Evolutionary conservation across 2,113 vertebrate species (phyloP), one percentile per base, ranked within the genome.

Genomic region (Gavialis gangeticus): DNA sequence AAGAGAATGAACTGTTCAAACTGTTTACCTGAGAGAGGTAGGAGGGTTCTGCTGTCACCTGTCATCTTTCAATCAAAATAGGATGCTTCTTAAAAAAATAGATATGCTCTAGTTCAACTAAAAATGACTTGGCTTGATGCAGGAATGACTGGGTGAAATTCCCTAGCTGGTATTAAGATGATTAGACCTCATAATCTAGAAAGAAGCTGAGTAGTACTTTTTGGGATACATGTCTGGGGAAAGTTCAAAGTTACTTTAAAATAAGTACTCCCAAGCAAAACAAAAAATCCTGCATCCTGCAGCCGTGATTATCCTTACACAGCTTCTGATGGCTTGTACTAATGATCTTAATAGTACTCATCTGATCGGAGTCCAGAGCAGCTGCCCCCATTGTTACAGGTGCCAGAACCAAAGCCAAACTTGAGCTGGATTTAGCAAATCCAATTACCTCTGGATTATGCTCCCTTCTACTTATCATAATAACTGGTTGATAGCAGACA

Each of bases 341-440:
- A 24, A 27, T 88, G 79, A 84, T 82, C 90, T 95, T 93, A 96
- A 90, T 77, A 87, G 84, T 91, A 82, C 95, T 90, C 94, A 93
- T 84, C 86, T 94, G 85, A 94, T 85, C 86, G 91, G 94, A 60
- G 64, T 94, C 88, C 84, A 91, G 67, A 89, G 94, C 89, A 96
- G 92, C 95, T 96, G 95, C 93, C 91, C 78, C 87, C 82, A 93
- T 92, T 94, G 84, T 93, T 80, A 67, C 81, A 96, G 95, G 94
- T 94, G 88, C 88, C 84, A 95, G 88, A 92, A 82, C 80, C 79
- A 95, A 96, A 97, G 92, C 83, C 1, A 22, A 93, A 86, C n/a
- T 57, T 57, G 27, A 4, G 2, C 77, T 94, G 95, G 94, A 92
- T 57, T 97, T 95, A 93, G 79, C 66, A 94, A 85, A 85, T 97